Evolutionary conservation across 1,140 invertebrate genomes (phyloP), one percentile per base, ranked within the genome.

Genomic region (Zaprionus inermis): DNA sequence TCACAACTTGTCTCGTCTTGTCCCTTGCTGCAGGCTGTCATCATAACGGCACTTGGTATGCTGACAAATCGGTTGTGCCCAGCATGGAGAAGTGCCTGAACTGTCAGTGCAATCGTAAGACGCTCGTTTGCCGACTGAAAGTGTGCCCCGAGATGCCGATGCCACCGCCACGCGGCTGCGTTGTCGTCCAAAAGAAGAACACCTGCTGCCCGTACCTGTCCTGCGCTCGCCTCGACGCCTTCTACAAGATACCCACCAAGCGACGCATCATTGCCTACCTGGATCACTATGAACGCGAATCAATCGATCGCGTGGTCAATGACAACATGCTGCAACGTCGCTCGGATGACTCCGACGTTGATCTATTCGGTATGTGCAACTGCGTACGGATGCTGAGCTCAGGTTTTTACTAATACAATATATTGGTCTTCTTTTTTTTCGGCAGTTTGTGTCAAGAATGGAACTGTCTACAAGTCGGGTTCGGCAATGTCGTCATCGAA

Each of bases 401-500:
- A 38, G 36, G 6, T 18, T 44, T 16, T 41, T 7, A 20, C 20
- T 16, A 7, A 5, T 58, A 46, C 3, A 5, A 16, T 18, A 24
- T 28, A 28, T 6, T 5, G 0, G 5, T 28, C 24, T 28, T 28
- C n/a, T 28, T 0, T 9, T 32, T 9, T 44, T 49, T 14, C 63
- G 58, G 0, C 10, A 92, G 91, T 92, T 59, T 92, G 91, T 46
- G 85, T 92, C 0, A 88, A 90, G 58, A 92, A 92, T 69, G 91
- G 91, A 52, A 92, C 91, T 1, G 88, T 92, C 5, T 92, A 92
- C 63, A 91, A 92, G 65, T 91, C 91, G 14, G 97, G 97, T 0
- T 97, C 97, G 3, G 97, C 97, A 0, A 97, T 98, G 96, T 92
- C 95, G 65, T 95, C 96, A 3, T 95, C 95, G 11, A 94, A 94